Percentiles rank a stretch among this genome's conserved stretches.
Conservation (phyloP, 2,113 vertebrate genomes). For the Muntiacus reevesi region DNA sequence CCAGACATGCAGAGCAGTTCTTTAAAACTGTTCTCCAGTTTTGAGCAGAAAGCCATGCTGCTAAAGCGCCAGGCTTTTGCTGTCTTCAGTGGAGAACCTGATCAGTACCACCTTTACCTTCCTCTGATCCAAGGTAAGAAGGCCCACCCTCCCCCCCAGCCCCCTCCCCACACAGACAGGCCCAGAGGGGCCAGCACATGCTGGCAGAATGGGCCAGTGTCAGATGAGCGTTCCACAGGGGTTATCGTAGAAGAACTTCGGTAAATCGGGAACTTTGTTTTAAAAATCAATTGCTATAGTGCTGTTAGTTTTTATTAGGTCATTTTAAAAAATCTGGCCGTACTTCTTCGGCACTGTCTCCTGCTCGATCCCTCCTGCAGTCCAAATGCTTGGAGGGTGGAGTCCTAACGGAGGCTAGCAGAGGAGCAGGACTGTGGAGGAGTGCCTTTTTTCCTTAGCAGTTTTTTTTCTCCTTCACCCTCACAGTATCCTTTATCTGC, state of each 20-base stretch:
- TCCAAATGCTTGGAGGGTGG: background rate
- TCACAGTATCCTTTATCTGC: background rate
- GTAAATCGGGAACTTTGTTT: background rate
- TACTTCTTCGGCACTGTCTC: background rate
- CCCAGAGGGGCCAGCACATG: rapidly evolving
- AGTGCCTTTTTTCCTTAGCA: background rate
- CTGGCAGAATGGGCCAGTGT: background rate
- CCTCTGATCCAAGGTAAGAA: constrained; percentile 94
- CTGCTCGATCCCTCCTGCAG: rapidly evolving
- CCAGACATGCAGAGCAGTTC: constrained; percentile 95
- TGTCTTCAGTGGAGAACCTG: constrained; percentile 94
- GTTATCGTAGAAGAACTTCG: background rate
- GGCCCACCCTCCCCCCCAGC: rapidly evolving
- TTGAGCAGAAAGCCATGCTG: constrained; percentile 96
- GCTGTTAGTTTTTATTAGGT: background rate
- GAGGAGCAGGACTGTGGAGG: background rate
- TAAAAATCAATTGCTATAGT: background rate
- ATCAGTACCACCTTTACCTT: constrained; percentile 97
- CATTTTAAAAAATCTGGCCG: background rate
- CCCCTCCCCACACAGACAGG: rapidly evolving
- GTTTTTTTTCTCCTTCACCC: background rate
- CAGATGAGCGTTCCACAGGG: background rate
- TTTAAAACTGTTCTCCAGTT: constrained; percentile 91
- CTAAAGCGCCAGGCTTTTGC: constrained; percentile 96
- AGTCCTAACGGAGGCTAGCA: rapidly evolving